These are phyloP conservation scores for Hycleus cichorii DNA, from an alignment of 1,140 invertebrate genomes.

Conservation along the genomic window DNA sequence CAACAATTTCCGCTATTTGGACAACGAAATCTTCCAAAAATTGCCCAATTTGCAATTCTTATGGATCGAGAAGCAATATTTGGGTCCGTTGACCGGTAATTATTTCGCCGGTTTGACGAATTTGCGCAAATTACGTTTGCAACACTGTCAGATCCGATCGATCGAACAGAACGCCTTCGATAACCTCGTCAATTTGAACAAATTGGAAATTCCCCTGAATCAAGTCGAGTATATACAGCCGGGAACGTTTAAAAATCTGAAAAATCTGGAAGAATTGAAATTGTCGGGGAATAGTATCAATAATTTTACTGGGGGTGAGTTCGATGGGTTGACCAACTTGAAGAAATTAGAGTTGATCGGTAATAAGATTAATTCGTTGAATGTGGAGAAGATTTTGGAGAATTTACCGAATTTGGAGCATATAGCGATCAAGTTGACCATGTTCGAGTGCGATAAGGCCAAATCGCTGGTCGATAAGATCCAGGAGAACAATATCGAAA, in stretches of 20 bases:
- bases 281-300: conserved; percentile 11
- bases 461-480: conserved; percentile 5
- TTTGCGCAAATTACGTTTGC: conserved; percentile 11
- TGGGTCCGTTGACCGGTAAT: conserved; percentile 2
- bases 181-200: conserved; percentile 3
- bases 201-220: conserved; percentile 6
- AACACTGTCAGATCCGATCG: conserved; percentile 3
- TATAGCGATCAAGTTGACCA: conserved; percentile 6
- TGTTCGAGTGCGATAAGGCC: conserved; percentile 5
- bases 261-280: conserved; percentile 10
- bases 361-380: conserved; percentile 11
- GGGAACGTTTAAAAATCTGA: conserved; percentile 11
- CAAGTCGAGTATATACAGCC: conserved; percentile 10
- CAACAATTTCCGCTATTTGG: conserved; percentile 2
- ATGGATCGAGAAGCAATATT: conserved; percentile 5
- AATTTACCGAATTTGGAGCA: conserved; percentile 4
- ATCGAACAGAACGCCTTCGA: conserved; percentile 14
- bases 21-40: conserved; percentile 1
- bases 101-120: conserved; percentile 8
- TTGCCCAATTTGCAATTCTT: conserved; percentile 1
- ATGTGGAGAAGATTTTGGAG: conserved; percentile 6
- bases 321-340: conserved; percentile 3
- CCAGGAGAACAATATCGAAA: conserved; percentile 8
- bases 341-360: conserved; percentile 7
- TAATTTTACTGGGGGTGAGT: conserved; percentile 9